A percentile compares a stretch with the other conserved stretches of the same genome.
These are phyloP conservation scores for Microplitis demolitor DNA, from an alignment of 1,140 invertebrate genomes.

Conservation along the genomic window DNA sequence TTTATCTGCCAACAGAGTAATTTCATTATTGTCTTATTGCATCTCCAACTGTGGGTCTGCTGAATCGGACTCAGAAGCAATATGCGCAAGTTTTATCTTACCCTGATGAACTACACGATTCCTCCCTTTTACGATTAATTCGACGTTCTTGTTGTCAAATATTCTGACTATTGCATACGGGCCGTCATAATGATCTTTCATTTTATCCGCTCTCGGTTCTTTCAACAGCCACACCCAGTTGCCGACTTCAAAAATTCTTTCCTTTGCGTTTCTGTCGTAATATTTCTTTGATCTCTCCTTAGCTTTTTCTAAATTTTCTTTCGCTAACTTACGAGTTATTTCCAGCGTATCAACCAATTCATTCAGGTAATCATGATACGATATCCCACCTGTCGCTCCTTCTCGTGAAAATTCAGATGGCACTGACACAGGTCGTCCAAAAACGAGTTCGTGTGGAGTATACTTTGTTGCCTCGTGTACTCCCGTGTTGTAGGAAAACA, in stretches of 20 bases:
- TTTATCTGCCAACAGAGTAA: no score
- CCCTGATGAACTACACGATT: background rate
- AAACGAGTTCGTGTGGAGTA: no score
- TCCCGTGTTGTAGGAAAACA: no score
- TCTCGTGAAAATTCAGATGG: no score
- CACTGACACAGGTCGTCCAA: no score
- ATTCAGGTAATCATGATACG: no score
- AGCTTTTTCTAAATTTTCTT: background rate
- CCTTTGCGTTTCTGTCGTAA: background rate
- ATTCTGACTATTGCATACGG: background rate
- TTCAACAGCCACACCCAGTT: constrained; percentile 1
- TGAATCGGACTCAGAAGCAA: no score
- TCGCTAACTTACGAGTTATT: background rate
- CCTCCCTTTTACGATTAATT: background rate
- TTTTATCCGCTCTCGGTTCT: background rate
- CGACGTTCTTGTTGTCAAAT: background rate
- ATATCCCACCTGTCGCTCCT: no score
- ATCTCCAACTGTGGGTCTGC: no score
- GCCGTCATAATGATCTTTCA: constrained; percentile 1
- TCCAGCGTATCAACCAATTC: background rate
- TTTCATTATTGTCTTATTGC: no score
- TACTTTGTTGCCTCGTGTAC: no score
- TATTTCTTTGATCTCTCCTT: constrained; percentile 1
- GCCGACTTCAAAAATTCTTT: background rate
- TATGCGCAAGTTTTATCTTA: background rate